Percentiles rank a stretch among this genome's conserved stretches.
These are phyloP conservation scores for Mellivora capensis DNA, from an alignment of 2,113 vertebrate species.

Conservation along the genomic window DNA sequence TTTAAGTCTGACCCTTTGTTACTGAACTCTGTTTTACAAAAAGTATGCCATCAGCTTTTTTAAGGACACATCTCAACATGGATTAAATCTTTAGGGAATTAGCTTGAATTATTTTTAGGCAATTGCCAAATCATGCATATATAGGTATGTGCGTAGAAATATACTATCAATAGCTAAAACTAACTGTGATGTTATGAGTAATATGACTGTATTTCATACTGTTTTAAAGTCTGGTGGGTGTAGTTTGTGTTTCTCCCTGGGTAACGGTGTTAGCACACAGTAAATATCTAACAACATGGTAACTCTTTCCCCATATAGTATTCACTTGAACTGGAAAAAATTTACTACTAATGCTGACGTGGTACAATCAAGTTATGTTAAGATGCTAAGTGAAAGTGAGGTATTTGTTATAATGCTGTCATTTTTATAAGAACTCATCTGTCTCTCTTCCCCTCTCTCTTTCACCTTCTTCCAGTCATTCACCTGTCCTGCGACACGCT, in stretches of 20 bases:
- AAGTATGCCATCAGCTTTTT: not conserved
- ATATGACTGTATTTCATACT: not conserved
- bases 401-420: not conserved
- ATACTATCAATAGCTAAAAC: slow-evolving; percentile 1
- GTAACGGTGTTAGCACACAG: not conserved
- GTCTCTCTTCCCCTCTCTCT: too few species aligned
- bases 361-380: not conserved
- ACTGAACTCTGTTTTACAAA: not conserved
- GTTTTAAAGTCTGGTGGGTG: not conserved
- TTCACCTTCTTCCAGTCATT: not conserved
- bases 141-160: not conserved
- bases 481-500: not conserved
- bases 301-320: not conserved
- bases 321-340: slow-evolving; percentile 34
- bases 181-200: slow-evolving; percentile 10
- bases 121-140: not conserved
- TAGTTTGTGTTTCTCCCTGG: slow-evolving; percentile 16
- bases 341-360: slow-evolving; percentile 15
- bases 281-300: slow-evolving; percentile 25
- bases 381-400: not conserved
- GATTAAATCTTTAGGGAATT: slow-evolving; percentile 2
- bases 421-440: not conserved
- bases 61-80: not conserved
- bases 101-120: slow-evolving; percentile 49
- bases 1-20: not conserved